Base-by-base conservation (phyloP, 2,797 vertebrate species). In the Neoniphon sammara region DNA sequence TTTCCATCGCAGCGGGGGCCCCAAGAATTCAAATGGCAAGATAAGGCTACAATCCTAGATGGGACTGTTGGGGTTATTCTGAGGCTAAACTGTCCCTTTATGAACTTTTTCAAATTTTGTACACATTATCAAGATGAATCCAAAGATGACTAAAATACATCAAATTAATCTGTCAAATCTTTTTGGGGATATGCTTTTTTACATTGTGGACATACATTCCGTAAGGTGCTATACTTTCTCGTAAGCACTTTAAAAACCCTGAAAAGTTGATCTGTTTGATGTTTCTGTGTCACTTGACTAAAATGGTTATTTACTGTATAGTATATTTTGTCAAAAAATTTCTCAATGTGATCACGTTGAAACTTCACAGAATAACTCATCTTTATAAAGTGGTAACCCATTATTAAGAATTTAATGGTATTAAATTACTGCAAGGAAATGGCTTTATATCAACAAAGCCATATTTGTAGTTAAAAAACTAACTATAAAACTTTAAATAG, bases 91-190 rank as follows among this genome's bases (percentile, higher is more conserved):
- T 42, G 7, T 1, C 12, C n/a, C 21, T 36, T 50, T 60, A 65
- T 63, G 18, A 12, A 67, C 11, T 20, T 73, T 18, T 67, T 60
- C 46, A 55, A 55, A 60, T 82, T 80, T 72, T 34, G 52, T 60
- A 49, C 71, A 73, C 60, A 60, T 52, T 56, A 54, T 46, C 66
- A 75, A 42, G 71, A 73, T 68, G 70, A 82, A 53, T 53, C 69
- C 68, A 68, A 70, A 39, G 54, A 27, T 70, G 76, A 80, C 71
- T 80, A 61, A 80, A 82, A 64, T 70, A 34, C 73, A 70, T 72
- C 57, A 74, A 69, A 75, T 57, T 36, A 17, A 34, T 60, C 75
- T 67, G 65, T 60, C 20, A 3, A 50, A 47, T 53, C 34, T 54
- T 36, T 50, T 50, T 70, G 20, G 67, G 15, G 58, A 47, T 34